Conservation (phyloP, 92 coral and sea anemone species). For the Heliopora coerulea region DNA sequence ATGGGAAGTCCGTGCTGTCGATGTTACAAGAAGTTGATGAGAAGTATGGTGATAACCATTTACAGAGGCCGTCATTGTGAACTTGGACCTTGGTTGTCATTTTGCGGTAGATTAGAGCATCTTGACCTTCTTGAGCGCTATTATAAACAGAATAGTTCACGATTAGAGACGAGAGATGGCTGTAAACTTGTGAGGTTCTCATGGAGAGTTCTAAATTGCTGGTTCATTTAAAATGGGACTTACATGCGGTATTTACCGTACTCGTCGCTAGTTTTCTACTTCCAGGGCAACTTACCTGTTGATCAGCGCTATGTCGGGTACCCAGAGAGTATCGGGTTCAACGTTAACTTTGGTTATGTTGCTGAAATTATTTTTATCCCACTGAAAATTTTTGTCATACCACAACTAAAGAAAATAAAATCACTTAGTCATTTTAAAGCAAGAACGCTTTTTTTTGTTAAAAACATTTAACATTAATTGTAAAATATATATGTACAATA, state of each 20-base stretch:
- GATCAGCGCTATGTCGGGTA: constrained; percentile 62
- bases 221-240: too few relatives aligned
- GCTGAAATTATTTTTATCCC: constrained; percentile 63
- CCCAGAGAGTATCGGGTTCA: constrained; percentile 59
- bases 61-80: constrained; percentile 58
- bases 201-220: too few relatives aligned
- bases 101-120: constrained; percentile 68
- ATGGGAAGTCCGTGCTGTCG: constrained; percentile 75
- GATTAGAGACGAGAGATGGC: too few relatives aligned
- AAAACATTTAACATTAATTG: too few relatives aligned
- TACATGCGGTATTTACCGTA: too few relatives aligned
- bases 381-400: constrained; percentile 66
- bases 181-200: too few relatives aligned
- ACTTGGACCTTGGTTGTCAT: constrained; percentile 64
- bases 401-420: constrained; percentile 45
- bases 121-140: constrained; percentile 69
- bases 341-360: constrained; percentile 56
- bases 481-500: too few relatives aligned
- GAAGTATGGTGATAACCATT: constrained; percentile 72
- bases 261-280: too few relatives aligned
- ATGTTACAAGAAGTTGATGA: constrained; percentile 58
- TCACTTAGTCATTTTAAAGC: too few relatives aligned
- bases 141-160: background rate
- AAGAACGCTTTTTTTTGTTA: too few relatives aligned
- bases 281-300: constrained; percentile 53